These are phyloP conservation scores for Poeciliopsis paucimaculata DNA, from an alignment of 2,797 vertebrate species.

Conservation along the genomic window DNA sequence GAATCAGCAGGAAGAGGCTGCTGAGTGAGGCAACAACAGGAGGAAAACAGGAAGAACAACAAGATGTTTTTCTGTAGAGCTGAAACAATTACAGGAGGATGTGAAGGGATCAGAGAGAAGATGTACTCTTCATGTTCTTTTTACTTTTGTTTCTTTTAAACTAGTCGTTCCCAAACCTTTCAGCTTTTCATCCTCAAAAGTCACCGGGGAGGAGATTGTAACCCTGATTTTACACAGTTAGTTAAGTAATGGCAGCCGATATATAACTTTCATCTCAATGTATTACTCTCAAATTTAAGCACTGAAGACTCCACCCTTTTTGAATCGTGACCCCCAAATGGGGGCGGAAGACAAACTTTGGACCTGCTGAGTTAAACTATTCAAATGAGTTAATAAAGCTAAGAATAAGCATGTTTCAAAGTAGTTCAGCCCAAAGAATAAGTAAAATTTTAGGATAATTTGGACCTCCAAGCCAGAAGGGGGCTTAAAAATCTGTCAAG, in stretches of 20 bases:
- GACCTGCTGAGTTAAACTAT: neutral
- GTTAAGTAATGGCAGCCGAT: neutral
- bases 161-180: neutral
- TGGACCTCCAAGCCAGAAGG: neutral
- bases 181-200: neutral
- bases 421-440: neutral
- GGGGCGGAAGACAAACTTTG: neutral
- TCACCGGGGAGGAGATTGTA: neutral
- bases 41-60: conserved; percentile 35
- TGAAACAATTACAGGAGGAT: neutral
- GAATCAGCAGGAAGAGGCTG: conserved; percentile 29
- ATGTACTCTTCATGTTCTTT: neutral
- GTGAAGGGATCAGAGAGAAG: neutral
- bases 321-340: neutral
- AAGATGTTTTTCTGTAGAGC: conserved; percentile 23
- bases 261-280: neutral
- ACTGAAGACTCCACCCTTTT: neutral
- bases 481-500: neutral
- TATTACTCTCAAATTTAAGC: neutral
- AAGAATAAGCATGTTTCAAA: neutral
- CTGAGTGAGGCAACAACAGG: neutral
- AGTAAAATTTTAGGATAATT: neutral
- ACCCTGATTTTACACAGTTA: neutral
- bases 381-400: neutral
- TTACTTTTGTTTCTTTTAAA: neutral